phyloP scores from a whole-genome alignment of 2,113 vertebrate genomes.

The Piaya cayana region DNA sequence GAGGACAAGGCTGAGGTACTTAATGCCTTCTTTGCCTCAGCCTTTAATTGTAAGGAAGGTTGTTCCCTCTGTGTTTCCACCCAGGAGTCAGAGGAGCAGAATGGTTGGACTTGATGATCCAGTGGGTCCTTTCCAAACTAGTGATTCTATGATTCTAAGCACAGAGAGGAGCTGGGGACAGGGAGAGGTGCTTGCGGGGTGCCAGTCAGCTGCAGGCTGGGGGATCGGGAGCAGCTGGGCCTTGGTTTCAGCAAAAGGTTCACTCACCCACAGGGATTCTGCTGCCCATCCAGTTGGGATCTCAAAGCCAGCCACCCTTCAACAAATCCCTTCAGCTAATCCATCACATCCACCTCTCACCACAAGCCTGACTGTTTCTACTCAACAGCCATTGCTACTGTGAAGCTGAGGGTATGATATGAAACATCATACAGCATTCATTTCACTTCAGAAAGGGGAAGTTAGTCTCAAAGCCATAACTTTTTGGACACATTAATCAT shows the following conservation, averaged over 20 bases:
- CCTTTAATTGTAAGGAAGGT: too few species aligned
- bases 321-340: rapidly evolving
- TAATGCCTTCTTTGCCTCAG: too few species aligned
- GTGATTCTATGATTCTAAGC: too few species aligned
- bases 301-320: background rate
- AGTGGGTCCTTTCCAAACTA: too few species aligned
- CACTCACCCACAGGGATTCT: background rate
- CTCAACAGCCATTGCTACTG: background rate
- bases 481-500: background rate
- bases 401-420: background rate
- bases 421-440: background rate
- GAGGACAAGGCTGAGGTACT: too few species aligned
- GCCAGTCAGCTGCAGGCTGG: background rate
- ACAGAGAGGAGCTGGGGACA: rapidly evolving
- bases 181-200: background rate
- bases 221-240: background rate
- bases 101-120: too few species aligned
- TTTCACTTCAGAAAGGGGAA: background rate
- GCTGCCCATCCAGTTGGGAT: background rate
- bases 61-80: too few species aligned
- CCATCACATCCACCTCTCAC: rapidly evolving
- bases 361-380: background rate
- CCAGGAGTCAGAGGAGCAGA: too few species aligned
- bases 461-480: background rate
- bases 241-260: background rate